Conservation (phyloP, 2,113 vertebrate species). For the Miniopterus natalensis region DNA sequence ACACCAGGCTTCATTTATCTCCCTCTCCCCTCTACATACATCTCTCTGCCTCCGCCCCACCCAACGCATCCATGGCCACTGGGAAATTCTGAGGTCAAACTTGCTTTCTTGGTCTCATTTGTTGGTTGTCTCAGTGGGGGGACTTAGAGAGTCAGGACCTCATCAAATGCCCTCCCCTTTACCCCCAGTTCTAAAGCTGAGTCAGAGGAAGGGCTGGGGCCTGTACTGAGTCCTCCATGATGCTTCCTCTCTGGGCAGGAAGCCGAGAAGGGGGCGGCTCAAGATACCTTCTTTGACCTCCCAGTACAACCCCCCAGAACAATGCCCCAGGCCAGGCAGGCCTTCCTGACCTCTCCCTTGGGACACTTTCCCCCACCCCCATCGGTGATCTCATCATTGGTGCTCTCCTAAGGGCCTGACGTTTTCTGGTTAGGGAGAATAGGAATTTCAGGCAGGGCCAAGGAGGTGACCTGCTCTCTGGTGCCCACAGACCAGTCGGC, state of each 20-base stretch:
- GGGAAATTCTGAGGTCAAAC: neutral
- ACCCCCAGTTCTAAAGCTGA: constrained; percentile 71
- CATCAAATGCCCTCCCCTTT: neutral
- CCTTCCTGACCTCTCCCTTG: constrained; percentile 79
- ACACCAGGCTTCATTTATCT: constrained; percentile 56
- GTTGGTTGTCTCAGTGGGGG: neutral
- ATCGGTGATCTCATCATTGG: constrained; percentile 65
- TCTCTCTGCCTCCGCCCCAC: neutral
- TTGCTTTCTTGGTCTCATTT: neutral
- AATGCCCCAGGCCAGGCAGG: constrained; percentile 81
- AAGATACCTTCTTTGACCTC: constrained; percentile 81
- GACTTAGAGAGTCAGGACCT: constrained; percentile 29
- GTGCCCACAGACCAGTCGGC: constrained; percentile 17
- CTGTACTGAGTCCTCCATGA: constrained; percentile 50
- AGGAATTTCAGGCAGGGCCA: neutral
- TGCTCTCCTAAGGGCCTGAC: constrained; percentile 66
- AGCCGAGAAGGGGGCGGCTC: constrained; percentile 80
- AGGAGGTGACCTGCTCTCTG: constrained; percentile 59
- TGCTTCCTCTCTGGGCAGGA: constrained; percentile 84
- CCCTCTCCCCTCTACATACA: neutral
- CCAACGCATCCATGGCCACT: neutral
- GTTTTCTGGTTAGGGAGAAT: neutral
- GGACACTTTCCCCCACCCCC: constrained; percentile 59
- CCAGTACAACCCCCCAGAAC: constrained; percentile 79
- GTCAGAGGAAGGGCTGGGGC: constrained; percentile 85